phyloP scores from a whole-genome alignment of 53 echinoderm and acorn worm species.

The Apostichopus leukothele region DNA sequence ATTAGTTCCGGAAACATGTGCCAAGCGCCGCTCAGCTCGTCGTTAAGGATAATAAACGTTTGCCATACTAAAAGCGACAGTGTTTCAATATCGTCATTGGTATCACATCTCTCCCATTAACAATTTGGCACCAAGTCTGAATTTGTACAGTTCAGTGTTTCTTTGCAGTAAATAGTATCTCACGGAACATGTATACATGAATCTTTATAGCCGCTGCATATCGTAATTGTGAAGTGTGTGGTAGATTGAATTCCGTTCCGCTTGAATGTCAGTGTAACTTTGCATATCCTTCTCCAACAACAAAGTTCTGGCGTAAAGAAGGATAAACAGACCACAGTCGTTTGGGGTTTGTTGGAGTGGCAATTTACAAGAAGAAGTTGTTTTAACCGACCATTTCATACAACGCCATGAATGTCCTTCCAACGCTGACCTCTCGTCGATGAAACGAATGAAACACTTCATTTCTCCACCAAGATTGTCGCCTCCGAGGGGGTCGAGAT shows the following conservation, averaged over 20 bases:
- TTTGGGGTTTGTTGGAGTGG: background rate
- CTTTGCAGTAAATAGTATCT: too few relatives aligned
- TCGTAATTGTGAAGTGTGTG: background rate
- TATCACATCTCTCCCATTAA: too few relatives aligned
- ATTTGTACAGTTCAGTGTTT: too few relatives aligned
- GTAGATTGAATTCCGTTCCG: background rate
- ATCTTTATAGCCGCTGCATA: background rate
- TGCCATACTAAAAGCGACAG: too few relatives aligned
- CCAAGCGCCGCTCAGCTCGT: too few relatives aligned
- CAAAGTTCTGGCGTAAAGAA: conserved; percentile 6
- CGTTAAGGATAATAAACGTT: too few relatives aligned
- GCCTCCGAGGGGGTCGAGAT: background rate
- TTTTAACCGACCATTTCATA: background rate
- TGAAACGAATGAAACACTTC: background rate
- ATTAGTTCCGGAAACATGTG: too few relatives aligned
- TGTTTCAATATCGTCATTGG: too few relatives aligned
- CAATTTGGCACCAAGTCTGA: too few relatives aligned
- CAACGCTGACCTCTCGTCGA: background rate
- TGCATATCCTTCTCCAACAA: background rate
- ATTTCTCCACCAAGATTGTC: background rate
- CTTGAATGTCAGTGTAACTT: background rate
- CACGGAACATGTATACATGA: too few relatives aligned
- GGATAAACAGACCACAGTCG: conserved; percentile 15
- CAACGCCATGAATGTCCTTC: background rate
- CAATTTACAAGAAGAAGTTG: background rate